phyloP scores from a whole-genome alignment of 2,888 invertebrate species.

The Drosophila niveifrons region DNA sequence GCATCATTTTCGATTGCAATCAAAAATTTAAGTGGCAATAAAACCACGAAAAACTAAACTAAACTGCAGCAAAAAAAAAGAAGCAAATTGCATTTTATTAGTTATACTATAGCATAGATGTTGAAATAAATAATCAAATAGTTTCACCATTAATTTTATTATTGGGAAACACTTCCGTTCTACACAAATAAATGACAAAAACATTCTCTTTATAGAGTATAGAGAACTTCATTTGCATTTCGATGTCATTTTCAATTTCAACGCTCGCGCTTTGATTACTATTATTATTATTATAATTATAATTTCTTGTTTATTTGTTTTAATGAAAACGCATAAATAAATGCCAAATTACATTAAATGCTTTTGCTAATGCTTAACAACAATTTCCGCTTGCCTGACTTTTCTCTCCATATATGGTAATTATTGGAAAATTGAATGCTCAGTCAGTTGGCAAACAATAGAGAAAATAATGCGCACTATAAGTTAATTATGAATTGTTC shows the following conservation, averaged over 20 bases:
- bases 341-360: constrained; percentile 78
- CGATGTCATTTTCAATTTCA: constrained; percentile 52
- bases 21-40: constrained; percentile 37
- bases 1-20: constrained; percentile 17
- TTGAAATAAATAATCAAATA: constrained; percentile 44
- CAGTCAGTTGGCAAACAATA: constrained; percentile 46
- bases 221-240: constrained; percentile 16
- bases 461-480: constrained; percentile 39
- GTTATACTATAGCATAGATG: neutral
- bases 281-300: constrained; percentile 73
- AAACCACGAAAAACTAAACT: constrained; percentile 37
- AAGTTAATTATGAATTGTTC: constrained; percentile 73
- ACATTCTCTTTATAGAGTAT: constrained; percentile 4
- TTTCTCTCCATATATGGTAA: constrained; percentile 9
- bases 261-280: constrained; percentile 36
- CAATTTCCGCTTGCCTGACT: constrained; percentile 63
- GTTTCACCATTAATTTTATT: constrained; percentile 27
- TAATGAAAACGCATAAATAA: constrained; percentile 78
- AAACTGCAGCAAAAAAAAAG: neutral
- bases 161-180: constrained; percentile 41
- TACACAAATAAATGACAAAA: neutral
- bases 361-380: constrained; percentile 60
- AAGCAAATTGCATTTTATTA: constrained; percentile 6
- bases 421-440: constrained; percentile 52
- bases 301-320: constrained; percentile 75